Evolutionary conservation across 64 coral and sea anemone species (phyloP), one percentile per base, ranked within the genome.

Genomic region (Montipora cactus): DNA sequence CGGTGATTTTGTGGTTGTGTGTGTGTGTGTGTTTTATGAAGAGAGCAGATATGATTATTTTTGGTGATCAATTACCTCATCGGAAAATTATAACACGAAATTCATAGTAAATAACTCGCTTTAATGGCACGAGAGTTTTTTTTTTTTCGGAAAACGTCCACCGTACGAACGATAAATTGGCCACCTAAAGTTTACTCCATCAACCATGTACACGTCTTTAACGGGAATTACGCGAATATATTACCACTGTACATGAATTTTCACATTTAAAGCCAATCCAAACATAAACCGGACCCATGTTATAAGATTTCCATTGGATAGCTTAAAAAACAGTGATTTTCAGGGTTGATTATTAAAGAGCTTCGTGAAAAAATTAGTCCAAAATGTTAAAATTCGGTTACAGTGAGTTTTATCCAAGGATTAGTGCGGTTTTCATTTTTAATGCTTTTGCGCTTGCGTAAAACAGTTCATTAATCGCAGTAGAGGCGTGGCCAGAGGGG

Each of bases 381-480:
- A 14, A 64, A 64, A 64, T 64, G 14, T 16, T 14, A 64, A 64
- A 3, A 21, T 21, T 23, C 51, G 49, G 62, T 48, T 47, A 47
- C 19, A 81, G 44, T 18, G 28, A 21, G 80, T 76, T 64, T 76
- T 86, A 86, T 86, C 82, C 61, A 10, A 5, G 18, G 82, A 50
- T 86, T 71, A 86, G 15, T 67, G 45, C 5, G 49, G 13, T 22
- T 69, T 49, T 75, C 47, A 64, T 57, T 18, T 76, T 12, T 57
- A 57, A 74, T 52, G 71, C 50, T 75, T 93, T 94, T 94, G 67
- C 92, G 87, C 87, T 75, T 64, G 77, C 77, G 78, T 52, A 59
- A 58, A 83, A 75, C 14, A 62, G 49, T 49, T 58, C 77, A 80
- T 67, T 69, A 68, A 47, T 66, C 61, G 74, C 77, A 57, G 75